Evolutionary conservation across 2,888 invertebrate genomes (phyloP), one percentile per base, ranked within the genome.

Genomic region (Aphrophora alni): DNA sequence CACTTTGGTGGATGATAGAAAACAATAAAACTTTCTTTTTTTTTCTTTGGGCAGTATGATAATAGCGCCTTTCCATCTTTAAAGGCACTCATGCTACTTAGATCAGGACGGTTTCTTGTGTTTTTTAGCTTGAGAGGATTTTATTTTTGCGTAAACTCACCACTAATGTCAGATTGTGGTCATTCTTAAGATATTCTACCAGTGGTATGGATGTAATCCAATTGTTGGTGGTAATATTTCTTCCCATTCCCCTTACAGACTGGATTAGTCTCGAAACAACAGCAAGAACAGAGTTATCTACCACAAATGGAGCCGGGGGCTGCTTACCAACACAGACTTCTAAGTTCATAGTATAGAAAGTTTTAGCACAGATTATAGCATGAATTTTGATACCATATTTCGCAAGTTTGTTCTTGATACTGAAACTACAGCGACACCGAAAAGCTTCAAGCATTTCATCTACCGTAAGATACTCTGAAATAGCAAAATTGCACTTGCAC

Each of bases 311-410:
- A 26, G 82, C 84, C 24, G 78, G 38, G n/a, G 83, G 81, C 73
- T 83, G 83, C 73, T 75, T 75, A n/a, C 83, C 83, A 70, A 75
- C 73, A 70, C 83, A 84, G 27, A 84, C 74, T 79, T 84, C 83
- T 59, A 82, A 25, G 21, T 84, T 84, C 26, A 28, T 79, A 12
- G 81, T 82, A 73, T 83, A 83, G 51, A 51, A 83, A 17, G 44
- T 70, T 75, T 71, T 80, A 27, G 83, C 14, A 81, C 83, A 83
- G 12, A 77, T 80, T 17, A 82, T n/a, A 69, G 84, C 87, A 0
- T 87, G 88, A 51, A 85, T 83, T 82, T 87, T 85, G 12, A 86
- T 82, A 12, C 84, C 86, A 82, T 86, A 86, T 83, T 86, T 87
- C 17, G 84, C 84, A n/a, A 86, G 86, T 81, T 87, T 87, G 8